Evolutionary conservation across 1,140 invertebrate species (phyloP), one percentile per base, ranked within the genome.

Genomic region (Dendroctonus valens): DNA sequence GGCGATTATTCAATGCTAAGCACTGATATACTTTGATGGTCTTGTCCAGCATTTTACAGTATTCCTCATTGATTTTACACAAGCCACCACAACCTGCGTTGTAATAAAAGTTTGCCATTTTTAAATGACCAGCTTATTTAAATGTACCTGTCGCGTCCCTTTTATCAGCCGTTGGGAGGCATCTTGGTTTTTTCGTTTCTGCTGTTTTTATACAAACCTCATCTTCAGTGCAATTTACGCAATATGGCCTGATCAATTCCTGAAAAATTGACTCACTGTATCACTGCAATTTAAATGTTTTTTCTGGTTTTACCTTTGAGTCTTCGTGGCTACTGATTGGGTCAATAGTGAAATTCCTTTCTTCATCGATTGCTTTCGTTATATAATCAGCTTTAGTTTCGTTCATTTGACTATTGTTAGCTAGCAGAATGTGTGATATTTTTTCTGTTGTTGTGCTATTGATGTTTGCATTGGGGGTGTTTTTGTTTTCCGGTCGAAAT

Each of bases 61-160:
- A 85, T 75, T 92, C 87, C 11, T 82, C 84, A 65, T 87, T 85
- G 48, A 89, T 78, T 38, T 82, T 77, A 74, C 90, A 92, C 6
- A 88, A 79, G 3, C 90, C 90, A 7, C 87, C 88, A 73, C 90
- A 92, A 60, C 84, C 65, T 67, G 15, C 5, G 11, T 46, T 46
- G 44, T 46, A 46, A 46, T 11, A 46, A 11, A 11, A 46, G 9
- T 46, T 46, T 46, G 12, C 9, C 44, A 46, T 46, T 46, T 46
- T 46, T 12, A 4, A 46, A 46, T 46, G 9, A 9, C 9, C 3
- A 46, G 44, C 9, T 46, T 12, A 11, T 12, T 46, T 11, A 55
- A 55, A 44, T 52, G 26, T 66, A 66, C 64, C 90, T 64, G 87
- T 89, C 2, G 87, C 85, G 76, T 91, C 90, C 5, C 79, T 75